Conservation (phyloP, 2,888 invertebrate species). For the Neoitamus cyanurus region DNA sequence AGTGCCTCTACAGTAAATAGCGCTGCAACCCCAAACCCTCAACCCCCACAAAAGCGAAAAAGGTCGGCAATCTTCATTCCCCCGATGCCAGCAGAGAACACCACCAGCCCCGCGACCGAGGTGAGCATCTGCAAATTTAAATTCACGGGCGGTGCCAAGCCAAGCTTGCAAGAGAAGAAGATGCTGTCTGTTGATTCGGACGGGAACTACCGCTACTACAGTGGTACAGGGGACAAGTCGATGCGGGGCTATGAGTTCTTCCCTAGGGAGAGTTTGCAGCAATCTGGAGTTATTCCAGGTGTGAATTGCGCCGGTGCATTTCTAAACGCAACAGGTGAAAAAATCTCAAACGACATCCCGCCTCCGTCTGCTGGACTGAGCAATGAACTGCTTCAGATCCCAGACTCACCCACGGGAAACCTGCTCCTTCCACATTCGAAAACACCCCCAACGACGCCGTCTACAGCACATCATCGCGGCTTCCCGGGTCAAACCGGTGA, state of each 20-base stretch:
- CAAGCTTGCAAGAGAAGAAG: constrained; percentile 89
- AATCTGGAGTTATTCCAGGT: constrained; percentile 69
- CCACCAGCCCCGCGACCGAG: constrained; percentile 82
- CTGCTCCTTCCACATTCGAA: constrained; percentile 56
- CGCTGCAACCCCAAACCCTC: constrained; percentile 42
- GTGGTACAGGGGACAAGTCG: constrained; percentile 84
- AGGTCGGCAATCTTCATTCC: constrained; percentile 87
- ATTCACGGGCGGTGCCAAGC: constrained; percentile 91
- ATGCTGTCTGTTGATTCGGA: constrained; percentile 91
- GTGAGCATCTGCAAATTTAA: constrained; percentile 94
- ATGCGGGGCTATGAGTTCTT: constrained; percentile 82
- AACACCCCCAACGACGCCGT: constrained; percentile 24
- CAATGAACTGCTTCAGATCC: constrained; percentile 63
- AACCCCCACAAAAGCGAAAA: constrained; percentile 75
- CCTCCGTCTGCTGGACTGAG: constrained; percentile 63
- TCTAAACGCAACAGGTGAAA: constrained; percentile 69
- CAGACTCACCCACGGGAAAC: constrained; percentile 61
- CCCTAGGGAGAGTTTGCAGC: constrained; percentile 77
- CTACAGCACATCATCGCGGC: not conserved
- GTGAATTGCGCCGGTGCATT: constrained; percentile 69
- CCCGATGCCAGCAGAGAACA: constrained; percentile 80
- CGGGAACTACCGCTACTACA: constrained; percentile 88
- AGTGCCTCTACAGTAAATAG: constrained; percentile 59
- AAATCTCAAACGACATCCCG: constrained; percentile 59
- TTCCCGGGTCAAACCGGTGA: constrained; percentile 27